Evolutionary conservation across 2,797 vertebrate species (phyloP), one percentile per base, ranked within the genome.

Genomic region (Fratercula arctica): DNA sequence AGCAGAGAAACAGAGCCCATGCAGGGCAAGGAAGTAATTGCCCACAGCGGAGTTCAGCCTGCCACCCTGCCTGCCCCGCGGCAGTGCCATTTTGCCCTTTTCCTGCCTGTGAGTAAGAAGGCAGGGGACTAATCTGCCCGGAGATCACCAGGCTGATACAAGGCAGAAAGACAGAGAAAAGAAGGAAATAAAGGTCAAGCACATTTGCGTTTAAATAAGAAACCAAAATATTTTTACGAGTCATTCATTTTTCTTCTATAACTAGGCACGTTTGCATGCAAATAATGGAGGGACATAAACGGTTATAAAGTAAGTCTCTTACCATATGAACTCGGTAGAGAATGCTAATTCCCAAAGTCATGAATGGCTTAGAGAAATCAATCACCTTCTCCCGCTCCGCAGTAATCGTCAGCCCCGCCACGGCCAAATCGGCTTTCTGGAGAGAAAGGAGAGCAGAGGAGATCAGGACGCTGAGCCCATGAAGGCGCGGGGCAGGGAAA

Each of bases 281-380:
- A 96, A 97, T 96, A 96, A 93, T 19, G 39, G 91, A 96, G 91
- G 84, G 92, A 80, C 90, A 94, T 87, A 97, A 98, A 95, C 0
- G 93, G 94, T 94, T 91, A 90, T 95, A 95, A 97, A 97, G 86
- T 53, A 94, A 91, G 94, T 94, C 91, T 97, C 99, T 99, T 98
- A 99, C 99, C 99, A 99, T 98, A 98, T 99, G 99, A 96, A 99
- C 99, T 48, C 99, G 98, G 98, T 99, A 99, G 98, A 99, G 99
- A 97, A 99, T 99, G 98, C 99, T 99, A 96, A 99, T 99, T 81
- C 99, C 99, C 95, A 99, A 98, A 96, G 99, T 99, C 99, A 99
- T 99, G 98, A 99, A 99, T 3, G 99, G 99, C 96, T 99, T 99
- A 73, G 99, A 99, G 98, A 99, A 99, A 98, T 99, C 99, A 59